Base-by-base conservation (phyloP, 2,888 invertebrate species). In the Creontiades dilutus region DNA sequence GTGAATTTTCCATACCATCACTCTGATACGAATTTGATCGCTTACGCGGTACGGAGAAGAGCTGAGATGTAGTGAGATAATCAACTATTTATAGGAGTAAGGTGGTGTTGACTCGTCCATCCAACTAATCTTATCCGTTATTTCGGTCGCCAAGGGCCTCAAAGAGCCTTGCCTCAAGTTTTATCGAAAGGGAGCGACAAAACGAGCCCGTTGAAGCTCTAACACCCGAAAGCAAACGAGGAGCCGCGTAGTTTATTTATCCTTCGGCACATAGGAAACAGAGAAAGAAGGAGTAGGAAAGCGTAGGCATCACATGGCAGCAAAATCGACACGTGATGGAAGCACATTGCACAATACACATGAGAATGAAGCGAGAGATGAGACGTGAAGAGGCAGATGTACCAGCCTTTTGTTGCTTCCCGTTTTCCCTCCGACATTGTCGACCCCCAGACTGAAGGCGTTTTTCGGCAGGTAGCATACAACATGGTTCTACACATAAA, bases 91-190 rank as follows among this genome's bases (percentile, higher is more conserved):
- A 68, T 68, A 68, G 68, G 23, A 23, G 9, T 16, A 12, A 0
- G 23, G 5, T 23, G 68, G 27, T 68, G 47, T 78, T 78, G 46
- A 78, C 46, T 78, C 13, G 68, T 68, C 23, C 68, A 23, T 68
- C 12, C 68, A 16, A n/a, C 7, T 14, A 37, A 78, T 78, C 78
- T 78, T 78, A 78, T 78, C 78, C 47, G 78, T 68, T 68, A 68
- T 68, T 68, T 68, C 68, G 27, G 27, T 68, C 68, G 4, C 23
- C 37, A 78, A 78, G 78, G 78, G 78, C 47, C 16, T 1, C 46
- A 0, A 78, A 78, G 78, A 0, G 78, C 78, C 78, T 78, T 46
- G 78, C 37, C 37, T 78, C 46, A 9, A 46, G n/a, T 37, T 37
- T 3, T 4, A 16, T 78, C 46, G 19, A 78, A 37, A 78, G 78